These are phyloP conservation scores for Pachypeltis micranthus DNA, from an alignment of 1,140 invertebrate genomes.

Conservation along the genomic window DNA sequence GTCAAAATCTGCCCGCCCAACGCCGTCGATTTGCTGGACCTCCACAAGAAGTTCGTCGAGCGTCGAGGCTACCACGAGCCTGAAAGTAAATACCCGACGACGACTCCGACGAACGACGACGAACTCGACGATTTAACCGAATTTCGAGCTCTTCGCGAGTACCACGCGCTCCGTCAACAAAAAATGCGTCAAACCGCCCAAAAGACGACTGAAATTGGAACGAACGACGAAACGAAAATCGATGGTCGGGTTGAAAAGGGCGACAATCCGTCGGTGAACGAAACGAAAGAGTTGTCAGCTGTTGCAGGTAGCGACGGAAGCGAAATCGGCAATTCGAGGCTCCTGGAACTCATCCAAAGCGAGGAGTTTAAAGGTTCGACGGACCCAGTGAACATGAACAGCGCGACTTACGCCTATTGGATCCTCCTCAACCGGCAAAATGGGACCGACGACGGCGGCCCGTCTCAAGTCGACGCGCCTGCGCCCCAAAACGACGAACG, in stretches of 20 bases:
- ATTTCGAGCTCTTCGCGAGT: constrained; percentile 29
- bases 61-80: constrained; percentile 44
- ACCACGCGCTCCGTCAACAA: constrained; percentile 24
- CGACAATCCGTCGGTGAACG: constrained; percentile 27
- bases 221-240: neutral
- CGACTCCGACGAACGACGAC: constrained; percentile 12
- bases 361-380: constrained; percentile 24
- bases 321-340: constrained; percentile 34
- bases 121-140: constrained; percentile 22
- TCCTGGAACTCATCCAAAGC: constrained; percentile 44
- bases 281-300: neutral
- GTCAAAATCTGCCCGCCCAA: constrained; percentile 36
- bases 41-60: constrained; percentile 53
- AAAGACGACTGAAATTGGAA: neutral
- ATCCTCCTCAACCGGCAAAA: constrained; percentile 30
- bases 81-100: constrained; percentile 23
- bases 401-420: constrained; percentile 28
- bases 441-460: constrained; percentile 35
- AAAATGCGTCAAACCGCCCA: constrained; percentile 17
- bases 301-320: constrained; percentile 18
- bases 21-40: constrained; percentile 48
- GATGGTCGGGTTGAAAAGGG: constrained; percentile 11
- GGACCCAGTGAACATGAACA: constrained; percentile 20
- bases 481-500: constrained; percentile 7
- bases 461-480: constrained; percentile 22